Evolutionary conservation across 1,140 invertebrate species (phyloP), one percentile per base, ranked within the genome.

Genomic region (Psix sp.): DNA sequence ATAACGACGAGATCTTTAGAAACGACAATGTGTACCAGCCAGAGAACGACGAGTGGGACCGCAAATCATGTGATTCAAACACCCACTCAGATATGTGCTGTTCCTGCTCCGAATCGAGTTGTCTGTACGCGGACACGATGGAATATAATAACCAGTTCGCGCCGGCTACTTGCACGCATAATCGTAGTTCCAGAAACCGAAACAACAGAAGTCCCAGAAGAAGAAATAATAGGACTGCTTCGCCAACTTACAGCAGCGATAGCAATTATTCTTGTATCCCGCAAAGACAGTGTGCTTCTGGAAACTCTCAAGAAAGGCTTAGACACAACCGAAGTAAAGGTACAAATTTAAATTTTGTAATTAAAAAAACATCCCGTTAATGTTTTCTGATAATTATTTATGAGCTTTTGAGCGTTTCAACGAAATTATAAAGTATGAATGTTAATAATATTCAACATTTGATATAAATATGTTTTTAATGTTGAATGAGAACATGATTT

Each of bases 181-280:
- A 78, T 26, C 77, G 81, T 10, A 67, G 57, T 21, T 81, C 80
- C 0, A 79, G 83, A 49, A 83, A 76, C 17, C 77, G 83, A 20
- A 85, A 79, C 45, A 82, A 82, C 36, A 80, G 80, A 14, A 83
- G 81, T 51, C 84, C 81, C 10, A 79, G 82, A 13, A 82, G 83
- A 70, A 81, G 80, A 67, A 84, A 76, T 39, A 80, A 81, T 62
- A 80, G 85, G 29, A 71, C 84, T 0, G 52, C 80, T 1, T 87
- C 86, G n/a, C 86, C 84, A 1, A 84, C 84, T 5, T 87, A 86
- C 54, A 87, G 86, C 35, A 86, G 81, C 45, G 86, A 88, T 35
- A 86, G 84, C 40, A 87, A 87, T 74, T 88, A 87, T 52, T 87
- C 84, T 21, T 87, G 85, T 57, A 85, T 87, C 67, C 83, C 84